Base-by-base conservation (phyloP, 2,113 vertebrate species). In the Tonatia bakeri region DNA sequence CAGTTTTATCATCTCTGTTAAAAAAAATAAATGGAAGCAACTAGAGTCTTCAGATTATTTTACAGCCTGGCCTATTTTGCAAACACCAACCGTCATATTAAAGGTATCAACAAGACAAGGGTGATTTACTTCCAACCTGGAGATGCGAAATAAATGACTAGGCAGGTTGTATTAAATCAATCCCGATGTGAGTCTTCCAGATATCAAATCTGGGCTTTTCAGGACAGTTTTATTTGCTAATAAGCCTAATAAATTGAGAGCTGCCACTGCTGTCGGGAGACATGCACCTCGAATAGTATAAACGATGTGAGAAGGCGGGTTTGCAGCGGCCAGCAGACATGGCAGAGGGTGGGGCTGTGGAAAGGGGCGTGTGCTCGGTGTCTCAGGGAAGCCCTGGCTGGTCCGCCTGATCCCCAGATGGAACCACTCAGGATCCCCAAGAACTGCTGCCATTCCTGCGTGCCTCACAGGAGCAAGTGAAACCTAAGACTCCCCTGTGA, bases 181-280 rank as follows among this genome's bases (percentile, higher is more conserved):
- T 91, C 76, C 90, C 65, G 72, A 81, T 91, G 97, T 38, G 64
- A 91, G 96, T 94, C 89, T 96, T 90, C 87, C 76, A 77, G 84
- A 85, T 95, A 96, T 65, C 45, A 97, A 82, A 97, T 97, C 96
- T 92, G 93, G 90, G 96, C 76, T 94, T 97, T 96, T 96, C 45
- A 90, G 82, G 94, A 95, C 69, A 97, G 95, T 96, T 98, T 98
- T 97, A 89, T 92, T 97, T 97, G 91, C 52, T 94, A 98, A 95
- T 94, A 96, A 97, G 94, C 83, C 91, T 95, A 97, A 97, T 97
- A 96, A 97, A 96, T 94, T 96, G 95, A 91, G 95, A 97, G 95
- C 89, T 85, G 95, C 76, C 96, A 95, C 89, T 36, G 83, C 64
- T 61, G 67, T 75, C 86, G 80, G 79, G 50, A 84, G 91, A 61